These are phyloP conservation scores for Hydrotaea diabolus DNA, from an alignment of 2,888 invertebrate genomes.

Conservation along the genomic window DNA sequence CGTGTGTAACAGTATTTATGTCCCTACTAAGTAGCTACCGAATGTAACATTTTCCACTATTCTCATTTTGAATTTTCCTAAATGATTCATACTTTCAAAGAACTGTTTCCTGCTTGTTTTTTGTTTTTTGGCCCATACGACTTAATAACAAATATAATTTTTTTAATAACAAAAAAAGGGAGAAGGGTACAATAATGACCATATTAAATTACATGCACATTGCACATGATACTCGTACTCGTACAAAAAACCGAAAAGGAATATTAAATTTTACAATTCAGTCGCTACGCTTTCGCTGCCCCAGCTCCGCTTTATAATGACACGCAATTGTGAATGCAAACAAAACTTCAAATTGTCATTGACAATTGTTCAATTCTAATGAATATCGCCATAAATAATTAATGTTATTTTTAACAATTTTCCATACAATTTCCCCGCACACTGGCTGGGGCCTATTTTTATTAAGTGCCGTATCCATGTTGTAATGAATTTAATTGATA, in stretches of 20 bases:
- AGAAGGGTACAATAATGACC: constrained; percentile 13
- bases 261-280: not conserved
- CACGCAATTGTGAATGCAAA: not conserved
- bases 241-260: not conserved
- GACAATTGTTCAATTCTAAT: not conserved
- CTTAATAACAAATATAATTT: no score
- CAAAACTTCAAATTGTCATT: not conserved
- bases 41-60: no score
- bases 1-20: no score
- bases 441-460: no score
- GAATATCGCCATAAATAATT: not conserved
- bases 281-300: not conserved
- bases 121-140: not conserved
- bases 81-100: no score
- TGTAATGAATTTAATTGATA: no score
- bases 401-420: not conserved
- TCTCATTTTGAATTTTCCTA: no score
- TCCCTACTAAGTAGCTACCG: no score
- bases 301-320: not conserved
- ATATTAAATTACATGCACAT: constrained; percentile 31
- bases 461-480: no score
- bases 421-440: no score
- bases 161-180: no score
- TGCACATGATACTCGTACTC: not conserved
- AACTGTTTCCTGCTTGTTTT: no score